A percentile compares a stretch with the other conserved stretches of the same genome.
Evolutionary conservation across 2,888 invertebrate species (phyloP).

Genomic region (Cephus runcator): DNA sequence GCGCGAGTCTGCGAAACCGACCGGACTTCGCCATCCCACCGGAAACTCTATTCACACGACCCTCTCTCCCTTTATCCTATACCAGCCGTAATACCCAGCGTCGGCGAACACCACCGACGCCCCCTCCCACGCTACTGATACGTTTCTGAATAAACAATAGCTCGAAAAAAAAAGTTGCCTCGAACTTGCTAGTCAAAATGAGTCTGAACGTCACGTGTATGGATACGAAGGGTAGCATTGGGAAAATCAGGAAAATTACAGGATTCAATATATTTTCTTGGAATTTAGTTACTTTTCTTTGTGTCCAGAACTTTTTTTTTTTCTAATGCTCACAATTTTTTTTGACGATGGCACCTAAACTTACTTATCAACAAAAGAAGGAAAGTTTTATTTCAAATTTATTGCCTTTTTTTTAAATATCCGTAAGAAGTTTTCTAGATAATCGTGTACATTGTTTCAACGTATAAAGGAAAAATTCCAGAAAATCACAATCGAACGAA

Average conservation of each 20-base stretch:
- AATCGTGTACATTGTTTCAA: no score
- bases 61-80: slow-evolving; percentile 45
- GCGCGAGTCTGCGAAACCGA: slow-evolving; percentile 61
- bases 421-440: not conserved
- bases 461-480: no score
- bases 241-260: no score
- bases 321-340: no score
- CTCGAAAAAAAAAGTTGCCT: slow-evolving; percentile 41
- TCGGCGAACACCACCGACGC: slow-evolving; percentile 21
- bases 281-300: no score
- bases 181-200: slow-evolving; percentile 34
- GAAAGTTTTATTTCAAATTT: not conserved
- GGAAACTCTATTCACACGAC: slow-evolving; percentile 64
- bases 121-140: slow-evolving; percentile 51
- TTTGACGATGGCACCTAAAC: no score
- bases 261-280: no score
- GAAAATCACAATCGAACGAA: no score
- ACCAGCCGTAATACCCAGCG: slow-evolving; percentile 17
- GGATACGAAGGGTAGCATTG: no score
- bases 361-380: not conserved
- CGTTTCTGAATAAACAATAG: slow-evolving; percentile 63
- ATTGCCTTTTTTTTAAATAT: not conserved
- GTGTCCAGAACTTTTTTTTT: no score
- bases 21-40: slow-evolving; percentile 63
- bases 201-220: no score